These are phyloP conservation scores for Pilophorus perplexus DNA, from an alignment of 2,888 invertebrate species.

Conservation along the genomic window DNA sequence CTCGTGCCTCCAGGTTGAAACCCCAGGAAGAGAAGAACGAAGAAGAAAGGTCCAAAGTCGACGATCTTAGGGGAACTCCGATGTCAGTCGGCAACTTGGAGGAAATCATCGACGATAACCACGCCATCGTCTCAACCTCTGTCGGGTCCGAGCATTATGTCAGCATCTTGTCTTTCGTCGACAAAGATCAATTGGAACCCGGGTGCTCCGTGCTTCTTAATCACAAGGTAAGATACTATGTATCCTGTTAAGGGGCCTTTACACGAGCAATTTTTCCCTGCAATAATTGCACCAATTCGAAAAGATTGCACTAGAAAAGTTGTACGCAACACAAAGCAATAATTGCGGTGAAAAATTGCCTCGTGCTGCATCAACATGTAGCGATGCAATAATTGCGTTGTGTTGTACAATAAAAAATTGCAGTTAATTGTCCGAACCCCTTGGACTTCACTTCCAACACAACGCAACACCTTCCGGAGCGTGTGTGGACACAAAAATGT, in stretches of 20 bases:
- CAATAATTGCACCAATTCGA: no score
- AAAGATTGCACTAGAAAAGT: no score
- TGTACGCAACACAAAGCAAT: no score
- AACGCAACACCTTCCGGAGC: no score
- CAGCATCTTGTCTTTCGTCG: slow-evolving; percentile 97
- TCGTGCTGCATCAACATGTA: no score
- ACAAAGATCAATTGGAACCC: slow-evolving; percentile 98
- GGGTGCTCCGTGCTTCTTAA: slow-evolving; percentile 97
- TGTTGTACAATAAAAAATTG: no score
- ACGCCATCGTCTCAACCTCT: slow-evolving; percentile 98
- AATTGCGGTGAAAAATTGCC: no score
- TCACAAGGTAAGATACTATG: slow-evolving; percentile 66
- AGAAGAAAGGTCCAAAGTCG: slow-evolving; percentile 96
- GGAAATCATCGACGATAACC: slow-evolving; percentile 99
- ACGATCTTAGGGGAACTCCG: slow-evolving; percentile 96
- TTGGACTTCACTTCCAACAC: no score
- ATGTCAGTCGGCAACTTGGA: slow-evolving; percentile 99
- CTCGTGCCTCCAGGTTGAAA: slow-evolving; percentile 64
- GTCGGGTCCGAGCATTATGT: slow-evolving; percentile 99
- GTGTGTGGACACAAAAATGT: no score
- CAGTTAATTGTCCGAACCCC: no score
- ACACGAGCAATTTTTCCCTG: no score
- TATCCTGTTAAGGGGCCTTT: neutral
- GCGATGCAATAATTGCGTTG: no score
- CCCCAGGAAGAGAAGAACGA: slow-evolving; percentile 99